Evolutionary conservation across 2,797 vertebrate species (phyloP).

Genomic region (Sebastolobus altivelis): DNA sequence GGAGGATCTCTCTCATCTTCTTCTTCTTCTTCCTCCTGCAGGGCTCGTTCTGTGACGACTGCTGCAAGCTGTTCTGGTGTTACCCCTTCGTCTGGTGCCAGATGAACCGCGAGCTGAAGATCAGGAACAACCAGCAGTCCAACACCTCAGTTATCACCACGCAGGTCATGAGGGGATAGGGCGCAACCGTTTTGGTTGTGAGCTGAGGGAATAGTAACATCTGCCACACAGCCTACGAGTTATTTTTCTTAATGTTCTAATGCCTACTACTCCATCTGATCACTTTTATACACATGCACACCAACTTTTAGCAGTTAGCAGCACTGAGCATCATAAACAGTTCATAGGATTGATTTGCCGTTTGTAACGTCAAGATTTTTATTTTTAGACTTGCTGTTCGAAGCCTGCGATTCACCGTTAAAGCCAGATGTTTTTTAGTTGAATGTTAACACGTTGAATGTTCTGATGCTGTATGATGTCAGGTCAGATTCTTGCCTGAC

Average conservation of each 20-base stretch:
- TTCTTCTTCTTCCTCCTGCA: slow-evolving; percentile 28
- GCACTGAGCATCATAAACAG: neutral
- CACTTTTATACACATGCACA: neutral
- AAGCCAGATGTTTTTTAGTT: neutral
- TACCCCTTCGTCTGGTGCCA: slow-evolving; percentile 80
- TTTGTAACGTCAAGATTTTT: neutral
- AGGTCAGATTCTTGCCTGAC: neutral
- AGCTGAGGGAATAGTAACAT: neutral
- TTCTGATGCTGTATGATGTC: neutral
- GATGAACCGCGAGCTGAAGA: slow-evolving; percentile 80
- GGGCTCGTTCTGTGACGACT: slow-evolving; percentile 81
- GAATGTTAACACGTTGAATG: neutral
- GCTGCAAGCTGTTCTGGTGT: slow-evolving; percentile 61
- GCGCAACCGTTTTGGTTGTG: fast-evolving
- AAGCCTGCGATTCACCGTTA: neutral
- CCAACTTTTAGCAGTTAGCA: neutral
- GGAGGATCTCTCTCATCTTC: neutral
- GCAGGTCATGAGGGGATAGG: slow-evolving; percentile 21
- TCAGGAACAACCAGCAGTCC: neutral
- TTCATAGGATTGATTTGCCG: fast-evolving
- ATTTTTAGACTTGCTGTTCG: neutral
- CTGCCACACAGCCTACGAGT: neutral
- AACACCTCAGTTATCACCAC: slow-evolving; percentile 54
- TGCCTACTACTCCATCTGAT: neutral
- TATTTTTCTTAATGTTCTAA: neutral